A percentile compares a stretch with the other conserved stretches of the same genome.
These are phyloP conservation scores for Hydroisotoma schaefferi DNA, from an alignment of 2,888 invertebrate genomes.

Conservation along the genomic window DNA sequence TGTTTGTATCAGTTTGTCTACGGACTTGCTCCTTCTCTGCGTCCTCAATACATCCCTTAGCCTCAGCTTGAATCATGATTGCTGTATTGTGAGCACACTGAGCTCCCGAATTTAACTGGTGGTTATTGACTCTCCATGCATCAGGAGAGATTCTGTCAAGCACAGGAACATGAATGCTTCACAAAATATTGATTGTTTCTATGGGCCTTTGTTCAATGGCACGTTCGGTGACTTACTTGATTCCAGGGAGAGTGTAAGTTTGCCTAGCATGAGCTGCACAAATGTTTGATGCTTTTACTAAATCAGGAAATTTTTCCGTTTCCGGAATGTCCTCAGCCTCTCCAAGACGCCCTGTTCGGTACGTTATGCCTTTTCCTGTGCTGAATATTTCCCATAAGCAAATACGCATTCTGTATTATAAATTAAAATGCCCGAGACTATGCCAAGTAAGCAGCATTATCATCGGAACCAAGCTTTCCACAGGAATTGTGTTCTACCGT, in stretches of 20 bases:
- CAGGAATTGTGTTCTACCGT: too few species aligned
- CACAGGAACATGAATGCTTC: too few species aligned
- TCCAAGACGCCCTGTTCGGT: constrained; percentile 21
- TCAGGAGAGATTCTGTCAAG: constrained; percentile 38
- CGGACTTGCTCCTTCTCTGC: constrained; percentile 42
- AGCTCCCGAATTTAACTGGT: constrained; percentile 44
- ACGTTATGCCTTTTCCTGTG: constrained; percentile 43
- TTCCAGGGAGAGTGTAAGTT: constrained; percentile 37
- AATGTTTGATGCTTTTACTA: constrained; percentile 43
- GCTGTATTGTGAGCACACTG: constrained; percentile 45
- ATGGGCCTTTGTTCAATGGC: too few species aligned
- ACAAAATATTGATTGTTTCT: too few species aligned
- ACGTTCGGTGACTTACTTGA: constrained; percentile 43
- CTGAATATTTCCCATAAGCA: constrained; percentile 14
- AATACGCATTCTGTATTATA: too few species aligned
- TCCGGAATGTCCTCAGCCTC: constrained; percentile 30
- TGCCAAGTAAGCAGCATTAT: background rate
- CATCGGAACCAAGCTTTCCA: background rate
- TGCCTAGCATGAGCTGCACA: constrained; percentile 41
- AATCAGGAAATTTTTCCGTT: constrained; percentile 41
- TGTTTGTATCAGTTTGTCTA: constrained; percentile 39
- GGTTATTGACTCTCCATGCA: constrained; percentile 45
- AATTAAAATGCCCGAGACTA: background rate
- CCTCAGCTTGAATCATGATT: constrained; percentile 41
- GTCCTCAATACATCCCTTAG: constrained; percentile 36